Evolutionary conservation across 1,140 invertebrate species (phyloP), one percentile per base, ranked within the genome.

Genomic region (Bombus cullumanus): DNA sequence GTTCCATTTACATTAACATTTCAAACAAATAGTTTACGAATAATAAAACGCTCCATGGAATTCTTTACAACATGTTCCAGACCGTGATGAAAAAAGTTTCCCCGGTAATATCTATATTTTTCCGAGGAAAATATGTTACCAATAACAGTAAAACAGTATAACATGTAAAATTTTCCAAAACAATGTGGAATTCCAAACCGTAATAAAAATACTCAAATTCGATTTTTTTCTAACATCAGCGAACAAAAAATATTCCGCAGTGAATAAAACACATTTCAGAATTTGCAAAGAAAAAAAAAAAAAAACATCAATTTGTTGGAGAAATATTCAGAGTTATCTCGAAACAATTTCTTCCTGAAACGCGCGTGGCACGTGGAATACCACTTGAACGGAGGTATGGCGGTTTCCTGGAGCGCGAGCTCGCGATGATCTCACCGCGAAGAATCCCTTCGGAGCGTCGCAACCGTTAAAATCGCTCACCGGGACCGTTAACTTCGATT

Each of bases 311-410:
- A 13, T 8, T 2, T 39, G 13, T 5, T 5, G 22, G 15, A 31
- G n/a, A 18, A 31, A 31, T 66, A 34, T 66, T 31, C 43, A 15
- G 25, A 34, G n/a, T 25, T 31, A 47, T 74, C 6, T 22, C 15
- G n/a, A 1, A 34, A 34, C 12, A 75, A 53, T 53, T 34, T 12
- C 43, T 37, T 3, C 3, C 25, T 31, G 39, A 28, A 72, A 72
- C 73, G 69, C 73, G 86, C 90, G 89, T 85, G 85, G 80, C 88
- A 91, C 85, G 86, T 90, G 88, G 84, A 85, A 89, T 89, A 87
- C 89, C 86, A 85, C 84, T 84, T 72, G 86, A 89, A 91, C 86
- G 86, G 86, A 92, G 90, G 72, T 73, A 71, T 89, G 89, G 72
- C 85, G 47, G 86, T 76, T 87, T 43, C 77, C 86, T 78, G 85